Conservation (phyloP, 2,888 invertebrate species). For the Aleiodes alternator region DNA sequence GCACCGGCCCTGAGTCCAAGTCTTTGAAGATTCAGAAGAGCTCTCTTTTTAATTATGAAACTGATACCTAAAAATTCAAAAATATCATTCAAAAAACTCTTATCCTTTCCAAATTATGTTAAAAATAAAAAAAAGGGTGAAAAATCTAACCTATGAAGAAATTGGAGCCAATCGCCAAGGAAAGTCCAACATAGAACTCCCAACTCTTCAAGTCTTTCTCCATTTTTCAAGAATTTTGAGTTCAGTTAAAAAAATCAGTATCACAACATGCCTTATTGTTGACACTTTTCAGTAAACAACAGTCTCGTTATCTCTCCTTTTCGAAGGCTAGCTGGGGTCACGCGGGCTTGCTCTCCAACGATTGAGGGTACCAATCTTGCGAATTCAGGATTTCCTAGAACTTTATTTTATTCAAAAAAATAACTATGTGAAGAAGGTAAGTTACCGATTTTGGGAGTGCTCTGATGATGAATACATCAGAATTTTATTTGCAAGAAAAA, state of each 20-base stretch:
- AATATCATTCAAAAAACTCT: constrained; percentile 35
- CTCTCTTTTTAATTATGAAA: constrained; percentile 93
- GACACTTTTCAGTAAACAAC: no score
- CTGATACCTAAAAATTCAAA: constrained; percentile 78
- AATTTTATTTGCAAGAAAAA: no score
- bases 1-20: constrained; percentile 86
- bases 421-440: no score
- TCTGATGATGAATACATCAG: no score
- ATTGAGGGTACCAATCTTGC: no score
- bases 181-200: constrained; percentile 83
- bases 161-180: constrained; percentile 87
- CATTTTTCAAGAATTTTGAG: neutral
- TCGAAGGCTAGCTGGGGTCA: no score
- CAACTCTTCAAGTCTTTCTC: constrained; percentile 21
- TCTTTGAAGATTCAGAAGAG: constrained; percentile 81
- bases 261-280: neutral
- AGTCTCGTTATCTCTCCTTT: no score
- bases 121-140: neutral
- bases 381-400: no score
- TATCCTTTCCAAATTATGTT: constrained; percentile 17
- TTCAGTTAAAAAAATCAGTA: neutral
- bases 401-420: no score
- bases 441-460: no score
- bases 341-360: no score
- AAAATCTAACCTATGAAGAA: constrained; percentile 84